These are phyloP conservation scores for Xiphophorus couchianus DNA, from an alignment of 2,113 vertebrate genomes.

Conservation along the genomic window DNA sequence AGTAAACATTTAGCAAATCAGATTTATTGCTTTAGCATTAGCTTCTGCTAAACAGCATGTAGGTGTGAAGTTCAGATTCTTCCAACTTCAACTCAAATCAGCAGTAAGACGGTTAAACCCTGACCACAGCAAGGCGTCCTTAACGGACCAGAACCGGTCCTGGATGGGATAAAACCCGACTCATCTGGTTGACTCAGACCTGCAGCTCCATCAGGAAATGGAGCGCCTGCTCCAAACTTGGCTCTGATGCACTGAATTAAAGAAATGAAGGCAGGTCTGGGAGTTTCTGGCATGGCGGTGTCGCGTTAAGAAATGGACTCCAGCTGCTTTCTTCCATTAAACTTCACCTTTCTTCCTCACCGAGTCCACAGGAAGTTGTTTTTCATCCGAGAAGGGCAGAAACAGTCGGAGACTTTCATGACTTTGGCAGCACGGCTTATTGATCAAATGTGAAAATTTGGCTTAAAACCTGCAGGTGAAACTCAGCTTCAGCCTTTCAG, in stretches of 20 bases:
- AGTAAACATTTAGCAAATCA: too few species aligned
- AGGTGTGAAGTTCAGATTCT: background rate
- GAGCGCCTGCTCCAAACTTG: constrained; percentile 26
- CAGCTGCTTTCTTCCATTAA: constrained; percentile 41
- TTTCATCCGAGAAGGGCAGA: constrained; percentile 13
- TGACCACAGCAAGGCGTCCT: too few species aligned
- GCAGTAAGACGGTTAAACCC: too few species aligned
- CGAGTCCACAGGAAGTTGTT: constrained; percentile 28
- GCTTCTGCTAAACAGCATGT: background rate
- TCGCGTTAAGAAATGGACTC: constrained; percentile 57
- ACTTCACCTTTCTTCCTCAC: constrained; percentile 47
- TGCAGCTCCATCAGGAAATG: constrained; percentile 55
- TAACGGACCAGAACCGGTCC: background rate
- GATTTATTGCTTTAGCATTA: too few species aligned
- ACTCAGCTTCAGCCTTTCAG: background rate
- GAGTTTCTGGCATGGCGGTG: constrained; percentile 34
- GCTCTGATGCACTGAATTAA: constrained; percentile 9
- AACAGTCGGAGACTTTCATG: background rate
- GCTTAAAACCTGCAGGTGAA: constrained; percentile 7
- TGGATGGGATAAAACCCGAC: too few species aligned
- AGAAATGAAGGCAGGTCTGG: constrained; percentile 37
- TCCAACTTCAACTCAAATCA: background rate
- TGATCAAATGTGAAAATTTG: constrained; percentile 11
- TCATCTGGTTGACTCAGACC: constrained; percentile 12
- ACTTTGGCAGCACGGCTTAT: constrained; percentile 14